phyloP scores from a whole-genome alignment of 2,888 invertebrate species.

The Heliconius charithonia region DNA sequence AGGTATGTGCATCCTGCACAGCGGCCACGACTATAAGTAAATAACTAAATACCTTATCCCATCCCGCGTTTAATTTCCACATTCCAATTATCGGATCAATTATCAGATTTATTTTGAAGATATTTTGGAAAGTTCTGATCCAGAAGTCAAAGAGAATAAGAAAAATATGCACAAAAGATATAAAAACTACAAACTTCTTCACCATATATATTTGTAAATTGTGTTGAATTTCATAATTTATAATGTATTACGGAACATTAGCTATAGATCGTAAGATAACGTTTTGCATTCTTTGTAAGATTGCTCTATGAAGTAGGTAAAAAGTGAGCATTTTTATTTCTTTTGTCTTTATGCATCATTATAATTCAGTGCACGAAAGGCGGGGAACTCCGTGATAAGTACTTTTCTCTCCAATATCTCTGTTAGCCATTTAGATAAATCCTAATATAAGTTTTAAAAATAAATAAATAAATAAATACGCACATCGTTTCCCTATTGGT shows the following conservation, averaged over 20 bases:
- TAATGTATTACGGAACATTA: slow-evolving; percentile 1
- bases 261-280: slow-evolving; percentile 2
- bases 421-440: neutral
- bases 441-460: neutral
- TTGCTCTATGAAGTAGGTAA: neutral
- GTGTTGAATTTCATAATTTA: slow-evolving; percentile 8
- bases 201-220: neutral
- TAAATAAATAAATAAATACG: neutral
- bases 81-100: neutral
- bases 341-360: neutral
- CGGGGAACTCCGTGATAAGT: neutral
- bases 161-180: neutral
- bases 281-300: neutral
- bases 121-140: neutral
- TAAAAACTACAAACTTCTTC: neutral
- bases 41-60: too few relatives aligned
- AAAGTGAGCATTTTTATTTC: neutral
- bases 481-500: neutral
- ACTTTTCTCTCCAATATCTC: neutral
- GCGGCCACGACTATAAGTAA: too few relatives aligned
- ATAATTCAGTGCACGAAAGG: neutral
- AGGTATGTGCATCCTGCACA: too few relatives aligned
- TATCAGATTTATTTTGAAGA: neutral
- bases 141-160: neutral
- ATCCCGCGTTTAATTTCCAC: too few relatives aligned